Evolutionary conservation across 2,888 invertebrate genomes (phyloP).

Genomic region (Phyllotreta cruciferae): DNA sequence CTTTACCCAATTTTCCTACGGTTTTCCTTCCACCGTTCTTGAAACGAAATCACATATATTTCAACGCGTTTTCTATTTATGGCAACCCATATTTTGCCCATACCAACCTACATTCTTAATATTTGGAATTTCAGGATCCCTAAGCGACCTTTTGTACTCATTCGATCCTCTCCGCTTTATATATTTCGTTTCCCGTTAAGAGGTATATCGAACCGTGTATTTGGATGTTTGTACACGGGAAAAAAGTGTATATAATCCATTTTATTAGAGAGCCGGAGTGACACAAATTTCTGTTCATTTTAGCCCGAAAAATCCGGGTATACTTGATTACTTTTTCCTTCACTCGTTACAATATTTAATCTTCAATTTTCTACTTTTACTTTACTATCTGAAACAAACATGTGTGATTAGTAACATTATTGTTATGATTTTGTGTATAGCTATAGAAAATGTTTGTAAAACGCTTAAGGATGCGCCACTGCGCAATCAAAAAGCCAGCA

Average conservation of each 20-base stretch:
- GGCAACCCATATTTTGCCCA: constrained; percentile 50
- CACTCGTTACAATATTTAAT: too few species aligned
- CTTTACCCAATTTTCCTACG: constrained; percentile 51
- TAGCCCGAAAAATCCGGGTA: too few species aligned
- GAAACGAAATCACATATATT: constrained; percentile 49
- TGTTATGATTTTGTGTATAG: too few species aligned
- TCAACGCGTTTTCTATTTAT: constrained; percentile 55
- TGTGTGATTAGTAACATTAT: too few species aligned
- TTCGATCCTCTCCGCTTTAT: constrained; percentile 44
- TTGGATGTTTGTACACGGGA: too few species aligned
- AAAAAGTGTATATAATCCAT: too few species aligned
- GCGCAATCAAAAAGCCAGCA: constrained; percentile 19
- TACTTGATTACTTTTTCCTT: too few species aligned
- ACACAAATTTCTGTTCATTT: too few species aligned
- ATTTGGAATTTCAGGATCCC: constrained; percentile 49
- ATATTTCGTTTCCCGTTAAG: constrained; percentile 5
- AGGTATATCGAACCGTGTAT: constrained; percentile 1
- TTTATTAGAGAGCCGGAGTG: too few species aligned
- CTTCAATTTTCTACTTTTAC: too few species aligned
- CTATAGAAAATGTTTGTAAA: too few species aligned
- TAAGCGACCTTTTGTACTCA: constrained; percentile 47
- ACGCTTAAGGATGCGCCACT: not conserved
- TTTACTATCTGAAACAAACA: too few species aligned
- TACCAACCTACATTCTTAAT: constrained; percentile 52
- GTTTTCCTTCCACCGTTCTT: constrained; percentile 44